A percentile compares a stretch with the other conserved stretches of the same genome.
phyloP scores from a whole-genome alignment of 2,113 vertebrate genomes.

The Romanogobio albipinnatus region DNA sequence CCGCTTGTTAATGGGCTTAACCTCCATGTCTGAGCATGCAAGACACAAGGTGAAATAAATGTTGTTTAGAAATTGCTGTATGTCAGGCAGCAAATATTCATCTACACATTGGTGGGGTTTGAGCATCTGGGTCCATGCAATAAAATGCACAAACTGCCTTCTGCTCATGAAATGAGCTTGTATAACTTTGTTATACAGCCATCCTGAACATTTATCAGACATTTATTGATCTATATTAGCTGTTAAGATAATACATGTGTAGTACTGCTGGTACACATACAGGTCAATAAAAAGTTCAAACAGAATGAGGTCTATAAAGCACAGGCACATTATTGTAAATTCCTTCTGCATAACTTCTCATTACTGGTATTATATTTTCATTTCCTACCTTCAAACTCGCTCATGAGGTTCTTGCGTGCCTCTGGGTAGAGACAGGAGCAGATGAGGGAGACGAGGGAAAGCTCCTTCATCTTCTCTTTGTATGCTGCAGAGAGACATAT shows the following conservation, averaged over 20 bases:
- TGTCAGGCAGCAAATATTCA: neutral
- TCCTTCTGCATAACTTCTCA: neutral
- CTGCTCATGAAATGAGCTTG: neutral
- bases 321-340: conserved; percentile 7
- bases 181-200: conserved; percentile 16
- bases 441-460: conserved; percentile 87
- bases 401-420: conserved; percentile 84
- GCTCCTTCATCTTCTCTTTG: conserved; percentile 94
- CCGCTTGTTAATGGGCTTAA: conserved; percentile 89
- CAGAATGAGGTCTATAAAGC: neutral
- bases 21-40: conserved; percentile 84
- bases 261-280: neutral
- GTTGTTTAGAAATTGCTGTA: neutral
- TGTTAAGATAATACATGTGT: neutral
- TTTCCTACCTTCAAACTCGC: conserved; percentile 84
- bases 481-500: conserved; percentile 79
- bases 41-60: conserved; percentile 9
- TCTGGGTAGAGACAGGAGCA: conserved; percentile 90
- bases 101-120: neutral
- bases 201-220: conserved; percentile 30
- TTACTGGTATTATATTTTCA: conserved; percentile 24
- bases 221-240: conserved; percentile 27
- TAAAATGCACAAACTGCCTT: neutral
- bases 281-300: conserved; percentile 22
- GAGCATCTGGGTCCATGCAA: neutral